Evolutionary conservation across 1,140 invertebrate species (phyloP).

Genomic region (Olivierus martensii): DNA sequence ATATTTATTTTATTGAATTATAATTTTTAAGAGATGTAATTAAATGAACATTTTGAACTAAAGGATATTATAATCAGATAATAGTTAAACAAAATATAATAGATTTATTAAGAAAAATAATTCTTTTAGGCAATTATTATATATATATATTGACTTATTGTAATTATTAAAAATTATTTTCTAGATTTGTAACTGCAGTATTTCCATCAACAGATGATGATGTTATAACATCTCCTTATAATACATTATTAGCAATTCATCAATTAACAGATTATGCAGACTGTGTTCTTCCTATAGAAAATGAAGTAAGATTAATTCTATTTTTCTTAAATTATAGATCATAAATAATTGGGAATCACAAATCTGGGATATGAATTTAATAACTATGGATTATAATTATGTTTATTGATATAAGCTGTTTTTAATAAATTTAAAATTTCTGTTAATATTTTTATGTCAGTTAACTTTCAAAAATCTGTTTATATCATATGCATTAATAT

Average conservation of each 20-base stretch:
- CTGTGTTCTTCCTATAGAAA: conserved; percentile 36
- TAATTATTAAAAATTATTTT: not conserved
- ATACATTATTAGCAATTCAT: conserved; percentile 33
- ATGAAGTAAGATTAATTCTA: conserved; percentile 18
- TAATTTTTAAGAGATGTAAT: no score
- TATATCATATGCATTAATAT: no score
- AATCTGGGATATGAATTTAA: not conserved
- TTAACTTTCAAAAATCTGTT: no score
- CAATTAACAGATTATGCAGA: conserved; percentile 34
- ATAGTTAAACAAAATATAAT: no score
- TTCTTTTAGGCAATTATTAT: not conserved
- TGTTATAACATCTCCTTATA: conserved; percentile 37
- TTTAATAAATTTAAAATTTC: no score
- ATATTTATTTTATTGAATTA: no score
- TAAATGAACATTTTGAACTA: no score
- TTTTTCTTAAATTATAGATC: not conserved
- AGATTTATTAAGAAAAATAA: no score
- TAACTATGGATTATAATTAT: not conserved
- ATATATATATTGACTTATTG: not conserved
- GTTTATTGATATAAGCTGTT: no score
- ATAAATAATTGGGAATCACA: not conserved
- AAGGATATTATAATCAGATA: no score
- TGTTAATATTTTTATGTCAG: no score
- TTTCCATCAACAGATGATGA: conserved; percentile 35
- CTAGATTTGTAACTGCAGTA: conserved; percentile 32